These are phyloP conservation scores for Zygaena filipendulae DNA, from an alignment of 2,888 invertebrate species.

Conservation along the genomic window DNA sequence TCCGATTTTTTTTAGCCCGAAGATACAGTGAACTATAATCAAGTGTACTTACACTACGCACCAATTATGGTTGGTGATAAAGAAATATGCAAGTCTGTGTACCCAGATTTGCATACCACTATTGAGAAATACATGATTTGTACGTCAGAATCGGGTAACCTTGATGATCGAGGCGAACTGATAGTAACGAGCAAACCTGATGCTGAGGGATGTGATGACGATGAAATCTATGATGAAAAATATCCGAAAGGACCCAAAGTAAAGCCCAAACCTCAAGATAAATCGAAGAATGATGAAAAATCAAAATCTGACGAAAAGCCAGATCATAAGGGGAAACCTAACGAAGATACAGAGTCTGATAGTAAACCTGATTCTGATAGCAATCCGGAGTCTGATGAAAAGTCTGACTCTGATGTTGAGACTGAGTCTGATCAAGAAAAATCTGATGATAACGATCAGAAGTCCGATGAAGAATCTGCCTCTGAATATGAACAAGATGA, in stretches of 20 bases:
- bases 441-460: too few species aligned
- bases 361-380: too few species aligned
- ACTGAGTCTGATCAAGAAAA: too few species aligned
- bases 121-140: conserved; percentile 33
- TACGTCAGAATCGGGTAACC: conserved; percentile 19
- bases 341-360: too few species aligned
- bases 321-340: too few species aligned
- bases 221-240: too few species aligned
- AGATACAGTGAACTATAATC: conserved; percentile 20
- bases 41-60: conserved; percentile 18
- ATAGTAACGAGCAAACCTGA: conserved; percentile 1
- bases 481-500: too few species aligned
- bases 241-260: too few species aligned
- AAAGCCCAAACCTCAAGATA: not conserved
- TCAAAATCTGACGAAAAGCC: too few species aligned
- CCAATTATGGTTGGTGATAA: conserved; percentile 20
- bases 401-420: too few species aligned
- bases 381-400: too few species aligned
- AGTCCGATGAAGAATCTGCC: too few species aligned
- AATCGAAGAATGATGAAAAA: not conserved
- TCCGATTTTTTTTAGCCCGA: conserved; percentile 21
- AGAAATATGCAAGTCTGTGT: conserved; percentile 21
- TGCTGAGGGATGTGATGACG: conserved; percentile 15
- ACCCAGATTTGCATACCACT: conserved; percentile 15
- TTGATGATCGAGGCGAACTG: conserved; percentile 16